Conservation (phyloP, 2,888 invertebrate species). For the Furcula furcula region DNA sequence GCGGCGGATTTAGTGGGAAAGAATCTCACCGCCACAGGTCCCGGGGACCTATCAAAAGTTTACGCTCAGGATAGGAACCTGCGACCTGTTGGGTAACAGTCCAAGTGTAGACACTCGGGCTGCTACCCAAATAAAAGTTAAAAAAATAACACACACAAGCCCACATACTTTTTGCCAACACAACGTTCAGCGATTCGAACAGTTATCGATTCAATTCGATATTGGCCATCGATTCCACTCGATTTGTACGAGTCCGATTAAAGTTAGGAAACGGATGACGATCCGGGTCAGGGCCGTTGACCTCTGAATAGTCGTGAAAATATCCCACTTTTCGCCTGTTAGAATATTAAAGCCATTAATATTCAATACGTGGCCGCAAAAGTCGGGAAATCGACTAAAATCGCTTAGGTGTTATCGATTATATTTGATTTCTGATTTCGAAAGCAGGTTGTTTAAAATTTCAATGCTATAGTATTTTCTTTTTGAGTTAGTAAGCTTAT, state of each 20-base stretch:
- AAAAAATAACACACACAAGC: conserved; percentile 1
- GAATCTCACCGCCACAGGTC: too few species aligned
- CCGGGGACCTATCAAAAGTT: too few species aligned
- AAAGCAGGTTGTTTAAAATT: too few species aligned
- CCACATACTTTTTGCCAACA: conserved; percentile 13
- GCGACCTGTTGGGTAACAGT: not conserved
- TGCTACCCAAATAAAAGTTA: too few species aligned
- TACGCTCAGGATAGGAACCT: too few species aligned
- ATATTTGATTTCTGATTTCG: too few species aligned
- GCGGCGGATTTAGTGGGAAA: too few species aligned
- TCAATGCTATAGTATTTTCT: too few species aligned
- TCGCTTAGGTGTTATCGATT: conserved; percentile 10
- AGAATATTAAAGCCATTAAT: conserved; percentile 23
- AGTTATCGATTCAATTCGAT: conserved; percentile 26
- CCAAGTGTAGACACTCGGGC: too few species aligned
- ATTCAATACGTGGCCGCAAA: conserved; percentile 16
- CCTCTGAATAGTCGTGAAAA: conserved; percentile 16
- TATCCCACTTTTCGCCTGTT: conserved; percentile 14
- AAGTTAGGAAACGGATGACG: conserved; percentile 10
- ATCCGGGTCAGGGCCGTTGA: conserved; percentile 10
- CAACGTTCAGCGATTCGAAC: conserved; percentile 16
- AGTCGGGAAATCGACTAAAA: conserved; percentile 12
- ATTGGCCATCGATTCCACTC: conserved; percentile 25
- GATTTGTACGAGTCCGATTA: conserved; percentile 16
- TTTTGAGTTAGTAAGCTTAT: too few species aligned